Percentiles rank a stretch among this genome's conserved stretches.
Conservation (phyloP, 2,113 vertebrate genomes). For the Todiramphus chloris region DNA sequence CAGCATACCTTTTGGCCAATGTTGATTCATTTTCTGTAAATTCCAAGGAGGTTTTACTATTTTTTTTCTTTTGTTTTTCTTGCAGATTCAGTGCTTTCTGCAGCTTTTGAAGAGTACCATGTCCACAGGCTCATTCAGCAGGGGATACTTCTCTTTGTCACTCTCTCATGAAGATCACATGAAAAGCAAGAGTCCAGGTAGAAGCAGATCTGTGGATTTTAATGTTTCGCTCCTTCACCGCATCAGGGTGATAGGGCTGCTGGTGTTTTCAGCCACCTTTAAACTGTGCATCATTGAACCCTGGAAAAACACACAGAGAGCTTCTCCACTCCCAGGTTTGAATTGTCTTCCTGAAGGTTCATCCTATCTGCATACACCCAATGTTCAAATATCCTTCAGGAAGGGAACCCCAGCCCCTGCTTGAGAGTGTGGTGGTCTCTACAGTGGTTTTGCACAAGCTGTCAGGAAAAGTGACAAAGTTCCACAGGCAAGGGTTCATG, state of each 20-base stretch:
- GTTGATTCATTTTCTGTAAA: neutral
- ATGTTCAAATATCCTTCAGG: neutral
- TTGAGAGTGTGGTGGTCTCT: neutral
- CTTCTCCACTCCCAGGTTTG: neutral
- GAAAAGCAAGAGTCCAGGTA: neutral
- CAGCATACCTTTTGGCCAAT: neutral
- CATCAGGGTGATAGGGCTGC: neutral
- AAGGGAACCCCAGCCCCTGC: neutral
- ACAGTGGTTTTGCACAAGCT: neutral
- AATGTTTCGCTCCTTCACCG: neutral
- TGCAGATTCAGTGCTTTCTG: neutral
- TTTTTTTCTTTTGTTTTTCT: neutral
- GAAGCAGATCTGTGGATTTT: neutral
- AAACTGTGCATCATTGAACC: neutral
- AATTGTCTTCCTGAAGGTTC: neutral
- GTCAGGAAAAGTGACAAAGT: neutral
- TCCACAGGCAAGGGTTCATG: neutral
- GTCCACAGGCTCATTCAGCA: neutral
- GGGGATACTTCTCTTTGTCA: rapidly evolving
- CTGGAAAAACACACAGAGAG: neutral
- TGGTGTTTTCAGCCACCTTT: neutral
- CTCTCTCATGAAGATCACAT: rapidly evolving
- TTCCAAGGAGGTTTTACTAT: neutral
- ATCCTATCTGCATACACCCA: neutral
- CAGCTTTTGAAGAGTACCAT: neutral